Base-by-base conservation (phyloP, 2,113 vertebrate species). In the Dendropsophus ebraccatus region DNA sequence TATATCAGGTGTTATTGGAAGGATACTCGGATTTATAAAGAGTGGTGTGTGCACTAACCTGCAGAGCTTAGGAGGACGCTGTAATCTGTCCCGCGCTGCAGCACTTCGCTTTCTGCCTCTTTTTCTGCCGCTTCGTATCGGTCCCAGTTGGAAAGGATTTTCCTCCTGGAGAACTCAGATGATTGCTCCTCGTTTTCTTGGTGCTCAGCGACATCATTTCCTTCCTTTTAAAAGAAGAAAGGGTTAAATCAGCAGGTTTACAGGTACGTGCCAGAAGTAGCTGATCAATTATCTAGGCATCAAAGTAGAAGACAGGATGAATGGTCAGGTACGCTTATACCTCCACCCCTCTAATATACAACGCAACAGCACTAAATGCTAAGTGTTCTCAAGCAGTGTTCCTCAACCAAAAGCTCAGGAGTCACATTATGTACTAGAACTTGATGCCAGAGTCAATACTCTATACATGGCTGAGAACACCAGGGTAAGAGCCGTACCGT, bases 61-160 rank as follows among this genome's bases (percentile, higher is more conserved):
- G 78, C 85, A n/a, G 85, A 87, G n/a, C 52, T 87, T 21, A 87
- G 69, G 11, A 87, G 85, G 12, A 87, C 85, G 12, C 41, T 35
- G 41, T 81, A 87, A 50, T 81, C 85, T 25, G 50, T 62, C 79
- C 85, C 85, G 14, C 78, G 79, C 47, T 87, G 85, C 67, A 81
- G 11, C 17, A 81, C 85, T 74, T 81, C 56, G 19, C 3, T 81
- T 65, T 87, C 85, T 8, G n/a, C 21, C 76, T 79, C 58, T 49
- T 81, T 81, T 41, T 87, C 78, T 58, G 82, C 2, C 4, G 65
- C 23, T 60, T 81, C 65, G 70, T 87, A 87, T 14, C 78, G 85
- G 52, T 81, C 85, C 85, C 85, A 81, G 28, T 87, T 87, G 35
- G 85, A 87, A 73, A 60, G 35, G n/a, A 87, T 65, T 62, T 87